phyloP scores from a whole-genome alignment of 2,888 invertebrate genomes.

The Phyto melanocephala region DNA sequence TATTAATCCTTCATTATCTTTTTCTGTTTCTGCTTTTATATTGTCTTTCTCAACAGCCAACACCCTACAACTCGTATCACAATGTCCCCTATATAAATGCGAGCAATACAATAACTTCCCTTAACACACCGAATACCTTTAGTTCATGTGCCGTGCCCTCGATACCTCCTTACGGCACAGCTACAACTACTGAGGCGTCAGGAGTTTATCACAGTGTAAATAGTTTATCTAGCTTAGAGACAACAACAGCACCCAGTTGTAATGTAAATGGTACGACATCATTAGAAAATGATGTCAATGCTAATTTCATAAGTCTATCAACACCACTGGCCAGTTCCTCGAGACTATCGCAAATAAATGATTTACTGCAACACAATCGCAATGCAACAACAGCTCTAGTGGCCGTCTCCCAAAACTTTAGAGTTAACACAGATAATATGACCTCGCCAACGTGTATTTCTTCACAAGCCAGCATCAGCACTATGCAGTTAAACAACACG shows the following conservation, averaged over 20 bases:
- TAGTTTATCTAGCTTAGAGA: slow-evolving; percentile 65
- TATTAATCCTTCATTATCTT: too few relatives aligned
- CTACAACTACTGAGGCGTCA: slow-evolving; percentile 73
- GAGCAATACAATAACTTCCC: slow-evolving; percentile 11
- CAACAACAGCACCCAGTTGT: slow-evolving; percentile 70
- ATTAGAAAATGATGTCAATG: slow-evolving; percentile 52
- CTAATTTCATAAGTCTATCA: slow-evolving; percentile 73
- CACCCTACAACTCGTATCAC: slow-evolving; percentile 64
- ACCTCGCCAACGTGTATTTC: background rate
- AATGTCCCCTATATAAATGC: slow-evolving; percentile 27
- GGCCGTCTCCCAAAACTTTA: slow-evolving; percentile 70
- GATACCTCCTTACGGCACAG: slow-evolving; percentile 72
- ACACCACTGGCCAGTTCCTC: slow-evolving; percentile 75
- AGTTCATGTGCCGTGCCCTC: slow-evolving; percentile 75
- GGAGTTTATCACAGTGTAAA: slow-evolving; percentile 69
- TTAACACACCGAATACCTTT: slow-evolving; percentile 63
- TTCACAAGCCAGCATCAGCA: background rate
- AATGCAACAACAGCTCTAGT: slow-evolving; percentile 75
- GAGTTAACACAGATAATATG: background rate
- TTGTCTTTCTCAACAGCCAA: slow-evolving; percentile 42
- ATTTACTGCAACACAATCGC: slow-evolving; percentile 77
- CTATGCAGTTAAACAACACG: background rate
- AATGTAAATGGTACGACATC: slow-evolving; percentile 68
- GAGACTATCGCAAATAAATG: slow-evolving; percentile 76
- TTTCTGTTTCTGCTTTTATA: background rate